A percentile compares a stretch with the other conserved stretches of the same genome.
Conservation (phyloP, 2,113 vertebrate genomes). For the Carassius gibelio region DNA sequence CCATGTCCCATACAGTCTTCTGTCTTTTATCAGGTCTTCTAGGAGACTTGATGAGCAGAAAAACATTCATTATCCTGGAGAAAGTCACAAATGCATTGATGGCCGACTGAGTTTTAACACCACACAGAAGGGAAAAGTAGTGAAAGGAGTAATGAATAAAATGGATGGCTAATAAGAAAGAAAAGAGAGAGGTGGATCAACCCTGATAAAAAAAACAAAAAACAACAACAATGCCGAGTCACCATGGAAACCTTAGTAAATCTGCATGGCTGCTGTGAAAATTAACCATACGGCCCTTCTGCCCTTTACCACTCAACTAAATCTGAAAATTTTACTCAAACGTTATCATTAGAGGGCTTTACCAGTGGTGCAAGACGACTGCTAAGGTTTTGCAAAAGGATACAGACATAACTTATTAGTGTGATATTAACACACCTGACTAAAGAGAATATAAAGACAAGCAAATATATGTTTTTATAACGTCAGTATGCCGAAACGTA, state of each 20-base stretch:
- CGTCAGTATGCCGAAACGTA: constrained; percentile 41
- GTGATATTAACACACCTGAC: constrained; percentile 6
- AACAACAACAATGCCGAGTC: constrained; percentile 28
- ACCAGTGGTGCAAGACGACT: no score
- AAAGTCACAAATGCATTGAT: constrained; percentile 47
- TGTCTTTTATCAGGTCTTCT: constrained; percentile 45
- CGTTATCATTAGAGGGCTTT: background rate
- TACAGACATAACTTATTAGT: background rate
- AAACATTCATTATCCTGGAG: constrained; percentile 46
- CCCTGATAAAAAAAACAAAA: background rate
- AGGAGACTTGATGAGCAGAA: constrained; percentile 46
- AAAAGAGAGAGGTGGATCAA: constrained; percentile 10
- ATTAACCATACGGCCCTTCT: constrained; percentile 45
- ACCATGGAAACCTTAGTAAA: constrained; percentile 45
- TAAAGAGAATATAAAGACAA: background rate
- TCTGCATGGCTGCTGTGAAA: constrained; percentile 16
- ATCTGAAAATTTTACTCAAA: background rate
- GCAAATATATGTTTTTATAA: constrained; percentile 21
- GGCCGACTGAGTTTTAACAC: constrained; percentile 26
- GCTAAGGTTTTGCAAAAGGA: no score
- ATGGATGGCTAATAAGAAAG: background rate
- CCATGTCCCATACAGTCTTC: constrained; percentile 4
- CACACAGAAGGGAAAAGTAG: constrained; percentile 2
- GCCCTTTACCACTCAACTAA: constrained; percentile 14
- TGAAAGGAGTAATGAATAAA: constrained; percentile 8